Base-by-base conservation (phyloP, 92 coral and sea anemone species). In the Parazoanthus darwini region DNA sequence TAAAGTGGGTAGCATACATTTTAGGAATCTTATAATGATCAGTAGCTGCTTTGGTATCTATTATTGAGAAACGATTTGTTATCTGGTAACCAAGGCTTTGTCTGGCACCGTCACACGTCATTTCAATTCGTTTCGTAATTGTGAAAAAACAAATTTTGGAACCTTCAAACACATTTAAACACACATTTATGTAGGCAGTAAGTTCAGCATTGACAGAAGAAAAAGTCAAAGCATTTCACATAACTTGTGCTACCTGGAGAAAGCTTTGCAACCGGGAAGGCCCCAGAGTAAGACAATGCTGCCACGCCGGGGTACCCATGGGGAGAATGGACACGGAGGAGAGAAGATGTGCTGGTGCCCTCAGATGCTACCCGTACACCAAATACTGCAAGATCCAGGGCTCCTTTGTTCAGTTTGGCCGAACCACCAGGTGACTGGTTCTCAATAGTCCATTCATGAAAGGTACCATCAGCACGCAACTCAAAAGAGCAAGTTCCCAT, bases 341-440 rank as follows among this genome's bases (percentile, higher is more conserved):
- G 86, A 20, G 93, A 94, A 29, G 96, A 93, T 39, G 88, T 67
- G 67, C 93, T 93, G 70, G 80, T 79, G 36, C 86, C 86, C 37
- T 76, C 79, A 3, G 85, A 88, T 29, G 88, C 91, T 15, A 95
- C 94, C 79, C 93, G 91, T 18, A 93, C 96, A 37, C 98, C 98
- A 89, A 95, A 89, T 23, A 90, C 89, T 2, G 98, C 98, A 81
- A 93, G 81, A 84, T 95, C 93, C 78, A 95, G 90, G 29, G 96
- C 94, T 37, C 98, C 98, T 73, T 95, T 93, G 91, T 95, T 95
- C 6, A 95, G 90, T 87, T 95, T 95, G 51, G 98, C 98, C 74
- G 98, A 95, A 73, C 98, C 98, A 35, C 98, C 98, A 46, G 98
- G 98, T 54, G 98, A 95, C 90, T 95, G 98, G 94, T 95, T 95